These are phyloP conservation scores for Panthera leo DNA, from an alignment of 2,113 vertebrate genomes.

Conservation along the genomic window DNA sequence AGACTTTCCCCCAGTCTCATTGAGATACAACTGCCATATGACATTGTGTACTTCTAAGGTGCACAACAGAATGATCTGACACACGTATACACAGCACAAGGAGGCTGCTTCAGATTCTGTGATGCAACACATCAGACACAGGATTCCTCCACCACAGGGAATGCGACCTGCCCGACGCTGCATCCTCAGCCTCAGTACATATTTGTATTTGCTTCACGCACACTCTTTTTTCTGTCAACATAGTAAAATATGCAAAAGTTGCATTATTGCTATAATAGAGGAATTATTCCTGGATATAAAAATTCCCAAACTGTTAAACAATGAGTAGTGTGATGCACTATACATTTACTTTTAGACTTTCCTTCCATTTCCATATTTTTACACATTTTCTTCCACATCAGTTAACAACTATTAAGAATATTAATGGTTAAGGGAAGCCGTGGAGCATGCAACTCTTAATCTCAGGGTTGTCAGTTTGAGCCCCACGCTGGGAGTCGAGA, in stretches of 20 bases:
- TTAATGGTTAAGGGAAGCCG: background rate
- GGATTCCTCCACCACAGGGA: background rate
- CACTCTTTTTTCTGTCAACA: background rate
- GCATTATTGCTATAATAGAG: background rate
- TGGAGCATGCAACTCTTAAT: background rate
- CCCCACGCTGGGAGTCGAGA: background rate
- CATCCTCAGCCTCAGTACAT: background rate
- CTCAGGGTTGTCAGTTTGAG: background rate
- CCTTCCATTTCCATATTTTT: conserved; percentile 38
- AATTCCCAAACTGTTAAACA: background rate
- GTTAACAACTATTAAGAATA: background rate
- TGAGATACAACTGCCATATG: background rate
- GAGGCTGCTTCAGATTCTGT: background rate
- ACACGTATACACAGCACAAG: background rate
- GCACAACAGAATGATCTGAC: background rate
- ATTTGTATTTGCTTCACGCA: background rate
- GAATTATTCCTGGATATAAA: conserved; percentile 8
- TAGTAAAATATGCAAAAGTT: background rate
- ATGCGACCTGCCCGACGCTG: background rate
- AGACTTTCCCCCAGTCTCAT: background rate
- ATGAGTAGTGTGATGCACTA: background rate
- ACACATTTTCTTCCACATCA: background rate
- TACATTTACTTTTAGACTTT: conserved; percentile 25
- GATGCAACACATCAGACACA: background rate
- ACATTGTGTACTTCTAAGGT: background rate